phyloP scores from a whole-genome alignment of 2,797 vertebrate species.

The Pitangus sulphuratus region DNA sequence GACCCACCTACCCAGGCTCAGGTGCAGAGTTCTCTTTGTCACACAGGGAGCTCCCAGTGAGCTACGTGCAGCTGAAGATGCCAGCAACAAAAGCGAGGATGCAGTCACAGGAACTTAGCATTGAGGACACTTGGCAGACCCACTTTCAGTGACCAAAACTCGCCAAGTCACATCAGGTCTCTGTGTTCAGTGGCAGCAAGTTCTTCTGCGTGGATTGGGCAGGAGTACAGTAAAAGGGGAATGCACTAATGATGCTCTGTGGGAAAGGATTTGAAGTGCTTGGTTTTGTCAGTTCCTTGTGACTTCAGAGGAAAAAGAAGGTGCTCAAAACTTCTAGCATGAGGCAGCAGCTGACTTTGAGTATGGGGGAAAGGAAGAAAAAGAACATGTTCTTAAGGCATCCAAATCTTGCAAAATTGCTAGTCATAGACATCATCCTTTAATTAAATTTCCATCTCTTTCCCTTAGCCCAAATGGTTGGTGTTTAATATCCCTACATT shows the following conservation, averaged over 20 bases:
- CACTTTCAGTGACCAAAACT: not conserved
- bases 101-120: not conserved
- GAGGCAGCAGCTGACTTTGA: not conserved
- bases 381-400: not conserved
- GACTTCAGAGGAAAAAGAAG: not conserved
- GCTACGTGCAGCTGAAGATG: fast-evolving
- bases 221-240: not conserved
- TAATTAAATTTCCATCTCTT: not conserved
- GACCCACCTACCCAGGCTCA: not conserved
- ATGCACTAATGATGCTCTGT: not conserved
- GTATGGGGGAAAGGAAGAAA: not conserved
- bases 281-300: not conserved
- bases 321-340: not conserved
- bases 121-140: not conserved
- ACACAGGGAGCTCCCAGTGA: not conserved
- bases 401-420: not conserved
- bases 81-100: not conserved
- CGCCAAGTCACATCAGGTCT: not conserved
- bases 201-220: fast-evolving
- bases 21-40: not conserved
- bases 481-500: not conserved
- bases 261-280: not conserved
- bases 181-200: not conserved
- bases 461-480: not conserved
- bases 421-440: not conserved